phyloP scores from a whole-genome alignment of 2,888 invertebrate genomes.

The Salpingus planirostris region DNA sequence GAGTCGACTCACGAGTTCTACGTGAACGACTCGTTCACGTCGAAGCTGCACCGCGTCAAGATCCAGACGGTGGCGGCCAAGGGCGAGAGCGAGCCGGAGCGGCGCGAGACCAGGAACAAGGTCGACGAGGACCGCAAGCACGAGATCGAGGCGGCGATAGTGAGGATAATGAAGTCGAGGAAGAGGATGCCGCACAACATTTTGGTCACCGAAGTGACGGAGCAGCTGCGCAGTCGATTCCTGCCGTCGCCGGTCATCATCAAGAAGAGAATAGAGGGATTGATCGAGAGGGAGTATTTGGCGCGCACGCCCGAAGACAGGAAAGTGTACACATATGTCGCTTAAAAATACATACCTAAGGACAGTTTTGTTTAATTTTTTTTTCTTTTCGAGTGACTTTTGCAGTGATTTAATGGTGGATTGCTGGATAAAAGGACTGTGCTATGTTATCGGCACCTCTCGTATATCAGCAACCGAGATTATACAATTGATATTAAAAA shows the following conservation, averaged over 20 bases:
- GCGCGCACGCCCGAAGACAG: conserved; percentile 95
- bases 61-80: conserved; percentile 92
- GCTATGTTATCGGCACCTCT: too few species aligned
- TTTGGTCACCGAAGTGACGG: conserved; percentile 93
- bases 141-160: conserved; percentile 98
- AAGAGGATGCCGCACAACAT: conserved; percentile 92
- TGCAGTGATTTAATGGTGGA: too few species aligned
- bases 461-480: too few species aligned
- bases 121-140: conserved; percentile 95
- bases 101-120: conserved; percentile 94
- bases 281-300: conserved; percentile 98
- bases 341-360: conserved; percentile 56
- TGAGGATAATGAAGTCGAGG: conserved; percentile 97
- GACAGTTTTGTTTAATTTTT: too few species aligned
- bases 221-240: conserved; percentile 94
- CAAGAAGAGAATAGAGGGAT: conserved; percentile 98
- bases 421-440: too few species aligned
- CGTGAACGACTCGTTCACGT: conserved; percentile 96
- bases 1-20: conserved; percentile 86
- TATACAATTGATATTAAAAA: too few species aligned
- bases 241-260: conserved; percentile 96
- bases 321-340: conserved; percentile 93
- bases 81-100: conserved; percentile 98
- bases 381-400: too few species aligned
- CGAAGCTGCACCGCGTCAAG: conserved; percentile 92